Percentiles rank a stretch among this genome's conserved stretches.
Conservation (phyloP, 2,797 vertebrate species). For the Jordanella pulchra region DNA sequence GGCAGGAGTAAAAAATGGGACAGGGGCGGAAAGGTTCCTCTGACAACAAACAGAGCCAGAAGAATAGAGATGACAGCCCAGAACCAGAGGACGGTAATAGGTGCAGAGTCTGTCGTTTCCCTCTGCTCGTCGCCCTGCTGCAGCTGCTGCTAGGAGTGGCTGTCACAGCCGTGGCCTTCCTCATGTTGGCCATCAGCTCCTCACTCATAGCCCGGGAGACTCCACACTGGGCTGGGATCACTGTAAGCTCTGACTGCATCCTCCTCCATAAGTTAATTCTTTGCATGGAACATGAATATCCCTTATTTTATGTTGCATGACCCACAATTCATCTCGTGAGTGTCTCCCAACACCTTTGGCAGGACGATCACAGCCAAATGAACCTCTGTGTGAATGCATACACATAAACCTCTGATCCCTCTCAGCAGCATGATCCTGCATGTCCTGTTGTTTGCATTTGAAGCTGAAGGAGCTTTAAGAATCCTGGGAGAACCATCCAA, state of each 20-base stretch:
- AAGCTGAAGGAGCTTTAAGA: slow-evolving; percentile 25
- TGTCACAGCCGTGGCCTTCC: slow-evolving; percentile 89
- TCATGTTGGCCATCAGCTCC: slow-evolving; percentile 88
- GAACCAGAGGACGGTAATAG: slow-evolving; percentile 77
- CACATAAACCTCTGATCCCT: slow-evolving; percentile 19
- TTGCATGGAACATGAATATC: slow-evolving; percentile 57
- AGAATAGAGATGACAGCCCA: slow-evolving; percentile 67
- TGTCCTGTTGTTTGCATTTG: slow-evolving; percentile 21
- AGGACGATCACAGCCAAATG: slow-evolving; percentile 29
- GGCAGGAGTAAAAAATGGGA: slow-evolving; percentile 59
- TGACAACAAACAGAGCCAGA: slow-evolving; percentile 57
- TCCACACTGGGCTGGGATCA: slow-evolving; percentile 97
- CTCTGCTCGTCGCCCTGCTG: slow-evolving; percentile 87
- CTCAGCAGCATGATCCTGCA: slow-evolving; percentile 22
- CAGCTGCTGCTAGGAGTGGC: slow-evolving; percentile 91
- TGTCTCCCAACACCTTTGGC: slow-evolving; percentile 15
- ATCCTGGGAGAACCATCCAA: slow-evolving; percentile 25
- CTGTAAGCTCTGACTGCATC: slow-evolving; percentile 87
- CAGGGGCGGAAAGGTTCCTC: slow-evolving; percentile 64
- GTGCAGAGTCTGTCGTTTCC: slow-evolving; percentile 92
- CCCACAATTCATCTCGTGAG: slow-evolving; percentile 42
- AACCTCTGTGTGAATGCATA: slow-evolving; percentile 25
- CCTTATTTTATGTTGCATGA: slow-evolving; percentile 48
- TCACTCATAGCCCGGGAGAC: slow-evolving; percentile 93
- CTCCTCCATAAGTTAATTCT: slow-evolving; percentile 33